Conservation (phyloP, 2,113 vertebrate genomes). For the Oncorhynchus clarkii region DNA sequence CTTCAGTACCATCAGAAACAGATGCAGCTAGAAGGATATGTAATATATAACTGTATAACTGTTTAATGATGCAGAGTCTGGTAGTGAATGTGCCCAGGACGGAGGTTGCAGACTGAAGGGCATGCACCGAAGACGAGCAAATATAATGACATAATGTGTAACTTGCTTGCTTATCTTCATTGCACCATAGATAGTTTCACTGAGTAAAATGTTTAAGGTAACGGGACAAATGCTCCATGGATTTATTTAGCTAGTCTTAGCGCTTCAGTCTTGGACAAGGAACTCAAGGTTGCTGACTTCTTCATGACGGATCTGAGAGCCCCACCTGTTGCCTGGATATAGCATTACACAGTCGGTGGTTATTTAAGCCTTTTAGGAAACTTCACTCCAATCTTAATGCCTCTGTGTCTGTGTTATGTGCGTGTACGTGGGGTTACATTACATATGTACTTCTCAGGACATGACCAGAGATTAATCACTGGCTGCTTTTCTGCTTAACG, state of each 20-base stretch:
- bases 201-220: not conserved
- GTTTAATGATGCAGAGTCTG: not conserved
- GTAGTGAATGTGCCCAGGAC: not conserved
- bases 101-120: not conserved
- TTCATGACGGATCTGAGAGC: constrained; percentile 22
- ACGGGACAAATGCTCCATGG: not conserved
- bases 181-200: not conserved
- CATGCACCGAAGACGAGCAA: not conserved
- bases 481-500: not conserved
- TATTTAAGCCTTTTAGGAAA: constrained; percentile 39
- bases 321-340: constrained; percentile 46
- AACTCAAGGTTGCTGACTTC: constrained; percentile 10
- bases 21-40: not conserved
- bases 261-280: constrained; percentile 7
- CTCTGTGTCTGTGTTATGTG: constrained; percentile 3
- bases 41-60: too few species aligned
- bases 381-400: not conserved
- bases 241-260: not conserved
- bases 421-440: not conserved
- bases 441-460: not conserved
- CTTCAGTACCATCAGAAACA: not conserved
- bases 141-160: not conserved
- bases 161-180: not conserved
- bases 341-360: constrained; percentile 18
- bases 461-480: not conserved